These are phyloP conservation scores for Anthonomus grandis DNA, from an alignment of 1,140 invertebrate genomes.

Conservation along the genomic window DNA sequence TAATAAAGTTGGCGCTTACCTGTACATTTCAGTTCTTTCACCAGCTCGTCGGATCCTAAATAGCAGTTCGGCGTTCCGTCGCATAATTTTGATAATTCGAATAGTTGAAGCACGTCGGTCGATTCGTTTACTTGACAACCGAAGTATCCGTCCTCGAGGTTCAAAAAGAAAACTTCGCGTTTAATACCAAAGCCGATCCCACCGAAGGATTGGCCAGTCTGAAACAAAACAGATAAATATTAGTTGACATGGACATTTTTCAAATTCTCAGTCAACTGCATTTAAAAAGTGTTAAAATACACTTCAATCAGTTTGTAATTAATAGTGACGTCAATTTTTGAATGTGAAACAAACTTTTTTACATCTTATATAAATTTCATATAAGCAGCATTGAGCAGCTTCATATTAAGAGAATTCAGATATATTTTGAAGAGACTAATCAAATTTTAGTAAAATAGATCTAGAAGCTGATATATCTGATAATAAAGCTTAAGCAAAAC, in stretches of 20 bases:
- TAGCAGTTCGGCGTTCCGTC: constrained; percentile 87
- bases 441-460: too few species aligned
- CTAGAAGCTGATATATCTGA: too few species aligned
- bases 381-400: too few species aligned
- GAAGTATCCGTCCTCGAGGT: constrained; percentile 95
- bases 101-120: constrained; percentile 88
- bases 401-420: too few species aligned
- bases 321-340: too few species aligned
- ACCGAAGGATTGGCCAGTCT: constrained; percentile 73
- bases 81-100: constrained; percentile 91
- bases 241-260: not conserved
- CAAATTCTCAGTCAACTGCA: too few species aligned
- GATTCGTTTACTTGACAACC: constrained; percentile 96
- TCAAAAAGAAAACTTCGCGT: constrained; percentile 92
- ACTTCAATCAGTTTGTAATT: too few species aligned
- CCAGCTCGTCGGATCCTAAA: constrained; percentile 85
- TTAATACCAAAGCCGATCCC: constrained; percentile 74
- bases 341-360: too few species aligned
- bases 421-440: too few species aligned
- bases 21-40: constrained; percentile 88
- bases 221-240: constrained; percentile 47
- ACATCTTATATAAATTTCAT: too few species aligned
- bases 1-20: constrained; percentile 66
- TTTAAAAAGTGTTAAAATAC: too few species aligned
- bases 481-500: too few species aligned